Evolutionary conservation across 2,888 invertebrate genomes (phyloP), one percentile per base, ranked within the genome.

Genomic region (Neocrepidodera transversa): DNA sequence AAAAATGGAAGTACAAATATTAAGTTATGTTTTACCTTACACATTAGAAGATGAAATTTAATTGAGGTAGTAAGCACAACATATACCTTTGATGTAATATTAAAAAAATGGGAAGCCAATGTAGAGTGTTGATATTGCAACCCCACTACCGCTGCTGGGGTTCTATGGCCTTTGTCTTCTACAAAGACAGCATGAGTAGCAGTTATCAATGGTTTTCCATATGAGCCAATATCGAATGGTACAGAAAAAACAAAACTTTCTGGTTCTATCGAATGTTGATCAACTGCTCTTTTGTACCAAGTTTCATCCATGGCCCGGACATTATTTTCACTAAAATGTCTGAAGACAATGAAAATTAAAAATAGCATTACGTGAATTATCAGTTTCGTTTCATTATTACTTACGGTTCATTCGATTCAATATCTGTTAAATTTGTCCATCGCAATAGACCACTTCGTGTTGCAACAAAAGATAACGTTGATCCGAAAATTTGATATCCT

Each of bases 151-250:
- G 93, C 95, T 0, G 92, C 94, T 0, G 94, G 92, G 0, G 94
- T 93, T 68, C 90, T 84, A 72, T 93, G 91, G 0, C 91, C 91
- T 65, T 90, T 87, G 60, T 88, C 88, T 73, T 93, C 92, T 16
- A 93, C 87, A 75, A 93, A 95, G 45, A 95, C 89, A 0, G 95
- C 95, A 78, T 94, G 93, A 0, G 93, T 93, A n/a, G 93, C 95
- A 28, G 93, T 90, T 1, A 95, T 92, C 52, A 92, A 75, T 1
- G 91, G 89, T 60, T 81, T 80, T 23, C 78, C 80, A 63, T 79
- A 76, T 52, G 80, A 77, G 1, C 78, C 78, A 52, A 88, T 87
- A 71, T 90, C 88, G 77, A 91, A 92, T 0, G 92, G 91, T 23
- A 93, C 91, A 43, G 94, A 93, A 79, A 91, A 95, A 1, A 95